Base-by-base conservation (phyloP, 1,140 invertebrate species). In the Eumeta japonica region DNA sequence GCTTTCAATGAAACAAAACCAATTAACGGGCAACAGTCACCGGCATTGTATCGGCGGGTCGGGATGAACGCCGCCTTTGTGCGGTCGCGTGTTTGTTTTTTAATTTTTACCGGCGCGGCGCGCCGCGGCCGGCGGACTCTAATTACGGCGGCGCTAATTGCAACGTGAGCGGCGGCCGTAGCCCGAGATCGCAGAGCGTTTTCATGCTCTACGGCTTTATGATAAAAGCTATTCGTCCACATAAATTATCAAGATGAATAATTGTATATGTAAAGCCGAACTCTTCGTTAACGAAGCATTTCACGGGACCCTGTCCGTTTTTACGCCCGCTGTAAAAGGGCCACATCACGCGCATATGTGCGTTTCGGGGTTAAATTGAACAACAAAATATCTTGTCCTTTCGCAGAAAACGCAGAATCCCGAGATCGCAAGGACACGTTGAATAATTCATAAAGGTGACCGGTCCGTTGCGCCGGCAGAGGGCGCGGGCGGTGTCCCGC, bases 391-490 rank as follows among this genome's bases (percentile, higher is more conserved):
- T n/a, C n/a, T n/a, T n/a, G n/a, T n/a, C n/a, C n/a, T 24, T 24
- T 24, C 20, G 5, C 48, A 36, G 45, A 61, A 62, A 58, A 55
- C 50, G 46, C 52, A 31, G 40, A 45, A 50, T 59, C 63, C 57
- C 43, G 46, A 52, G 55, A 68, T 60, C 45, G 60, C 48, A 45
- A 45, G 57, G 56, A 59, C 48, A 39, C 43, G 41, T 55, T 73
- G 65, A 68, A 73, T 73, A 66, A 73, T 73, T 47, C 54, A 73
- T 73, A 39, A 48, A 54, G 42, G 48, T 19, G 50, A 48, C 54
- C 51, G 50, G 48, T 50, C 52, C 55, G 59, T 67, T 53, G 62
- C 54, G 58, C 42, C 47, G 50, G 46, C 56, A 54, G 46, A 40
- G 28, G 16, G 43, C 43, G 10, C 35, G 35, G 31, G 27, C 40